Evolutionary conservation across 2,113 vertebrate species (phyloP).

Genomic region (Chaenocephalus aceratus): DNA sequence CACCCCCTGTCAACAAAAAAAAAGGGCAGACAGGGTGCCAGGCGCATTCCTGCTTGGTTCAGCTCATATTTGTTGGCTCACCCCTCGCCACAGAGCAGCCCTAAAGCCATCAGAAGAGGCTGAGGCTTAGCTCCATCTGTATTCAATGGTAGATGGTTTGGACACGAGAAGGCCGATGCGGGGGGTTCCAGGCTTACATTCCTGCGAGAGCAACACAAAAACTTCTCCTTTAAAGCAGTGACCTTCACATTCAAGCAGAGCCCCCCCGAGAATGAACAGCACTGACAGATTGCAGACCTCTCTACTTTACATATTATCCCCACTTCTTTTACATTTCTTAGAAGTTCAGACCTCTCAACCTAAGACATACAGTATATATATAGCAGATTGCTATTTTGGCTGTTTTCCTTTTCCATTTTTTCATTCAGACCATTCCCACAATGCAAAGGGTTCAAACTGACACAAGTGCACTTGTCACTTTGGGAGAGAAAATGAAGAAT

Average conservation of each 20-base stretch:
- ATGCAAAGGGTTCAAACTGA: neutral
- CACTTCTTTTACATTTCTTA: constrained; percentile 25
- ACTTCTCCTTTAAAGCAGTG: constrained; percentile 30
- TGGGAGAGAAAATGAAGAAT: neutral
- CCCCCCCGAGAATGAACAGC: neutral
- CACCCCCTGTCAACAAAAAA: constrained; percentile 14
- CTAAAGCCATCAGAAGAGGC: constrained; percentile 63
- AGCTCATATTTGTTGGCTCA: constrained; percentile 73
- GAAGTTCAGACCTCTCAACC: neutral
- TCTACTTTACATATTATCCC: constrained; percentile 64
- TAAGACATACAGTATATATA: neutral
- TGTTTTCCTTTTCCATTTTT: neutral
- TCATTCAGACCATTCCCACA: neutral
- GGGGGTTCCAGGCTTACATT: constrained; percentile 67
- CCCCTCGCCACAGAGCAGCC: constrained; percentile 57
- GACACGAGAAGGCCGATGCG: constrained; percentile 49
- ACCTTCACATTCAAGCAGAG: constrained; percentile 31
- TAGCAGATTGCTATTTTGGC: constrained; percentile 2
- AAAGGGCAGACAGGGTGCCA: constrained; percentile 67
- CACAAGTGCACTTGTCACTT: neutral
- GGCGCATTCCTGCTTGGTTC: constrained; percentile 76
- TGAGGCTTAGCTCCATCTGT: constrained; percentile 70
- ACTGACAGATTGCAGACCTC: constrained; percentile 22
- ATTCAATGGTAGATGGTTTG: constrained; percentile 61
- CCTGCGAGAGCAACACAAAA: constrained; percentile 63